Evolutionary conservation across 2,113 vertebrate genomes (phyloP).

Genomic region (Laticauda laticaudata): DNA sequence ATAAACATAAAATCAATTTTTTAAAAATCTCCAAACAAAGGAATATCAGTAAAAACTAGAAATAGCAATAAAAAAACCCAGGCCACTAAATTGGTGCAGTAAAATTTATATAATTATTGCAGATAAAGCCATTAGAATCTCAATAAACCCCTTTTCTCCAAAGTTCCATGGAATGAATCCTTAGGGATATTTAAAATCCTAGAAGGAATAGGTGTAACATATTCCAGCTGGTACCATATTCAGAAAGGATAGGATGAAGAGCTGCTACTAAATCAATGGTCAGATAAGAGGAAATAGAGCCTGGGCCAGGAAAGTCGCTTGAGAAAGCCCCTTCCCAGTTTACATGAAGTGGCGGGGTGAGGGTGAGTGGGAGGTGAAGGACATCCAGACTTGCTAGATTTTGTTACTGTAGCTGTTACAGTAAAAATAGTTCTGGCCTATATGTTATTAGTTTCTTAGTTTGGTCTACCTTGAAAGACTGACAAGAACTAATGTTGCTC

Average conservation of each 20-base stretch:
- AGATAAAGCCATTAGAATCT: background rate
- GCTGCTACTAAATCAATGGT: background rate
- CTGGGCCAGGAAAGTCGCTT: background rate
- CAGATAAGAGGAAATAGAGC: background rate
- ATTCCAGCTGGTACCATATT: background rate
- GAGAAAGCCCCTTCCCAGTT: background rate
- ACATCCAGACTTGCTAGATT: background rate
- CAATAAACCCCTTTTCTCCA: background rate
- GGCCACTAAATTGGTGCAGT: background rate
- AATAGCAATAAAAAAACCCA: background rate
- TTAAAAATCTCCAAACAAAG: background rate
- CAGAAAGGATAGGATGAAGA: background rate
- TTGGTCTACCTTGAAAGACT: background rate
- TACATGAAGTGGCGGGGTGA: background rate
- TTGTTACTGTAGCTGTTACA: background rate
- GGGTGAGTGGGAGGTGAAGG: background rate
- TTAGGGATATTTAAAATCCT: background rate
- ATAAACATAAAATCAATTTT: background rate
- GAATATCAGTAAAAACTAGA: background rate
- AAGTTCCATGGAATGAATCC: background rate
- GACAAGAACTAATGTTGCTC: background rate
- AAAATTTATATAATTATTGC: background rate
- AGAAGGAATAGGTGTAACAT: background rate
- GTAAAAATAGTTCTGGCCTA: background rate
- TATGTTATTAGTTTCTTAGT: background rate